Conservation (phyloP, 1,140 invertebrate species). For the Diachasmimorpha longicaudata region DNA sequence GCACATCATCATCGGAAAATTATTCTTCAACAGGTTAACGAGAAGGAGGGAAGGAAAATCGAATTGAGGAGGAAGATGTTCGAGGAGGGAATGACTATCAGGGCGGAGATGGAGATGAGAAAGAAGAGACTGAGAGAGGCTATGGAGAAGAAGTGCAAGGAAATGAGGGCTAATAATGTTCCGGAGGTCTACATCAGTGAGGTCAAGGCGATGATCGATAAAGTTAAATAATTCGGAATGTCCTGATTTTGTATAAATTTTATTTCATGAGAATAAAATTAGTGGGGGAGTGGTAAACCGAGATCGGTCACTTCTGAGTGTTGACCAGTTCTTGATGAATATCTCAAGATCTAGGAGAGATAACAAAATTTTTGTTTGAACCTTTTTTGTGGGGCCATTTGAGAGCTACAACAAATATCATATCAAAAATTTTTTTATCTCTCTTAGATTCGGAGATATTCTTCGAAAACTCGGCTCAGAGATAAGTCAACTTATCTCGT, state of each 20-base stretch:
- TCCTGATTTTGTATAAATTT: neutral
- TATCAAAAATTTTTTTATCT: too few species aligned
- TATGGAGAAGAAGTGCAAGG: conserved; percentile 67
- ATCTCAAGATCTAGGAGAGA: too few species aligned
- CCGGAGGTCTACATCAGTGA: conserved; percentile 57
- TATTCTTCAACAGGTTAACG: conserved; percentile 67
- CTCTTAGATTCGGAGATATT: too few species aligned
- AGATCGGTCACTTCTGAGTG: too few species aligned
- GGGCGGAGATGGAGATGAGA: conserved; percentile 66
- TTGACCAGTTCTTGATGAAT: too few species aligned
- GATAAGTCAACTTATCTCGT: too few species aligned
- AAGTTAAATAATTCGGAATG: conserved; percentile 39
- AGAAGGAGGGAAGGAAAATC: conserved; percentile 71
- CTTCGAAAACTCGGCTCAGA: too few species aligned
- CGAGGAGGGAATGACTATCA: conserved; percentile 69
- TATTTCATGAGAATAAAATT: neutral
- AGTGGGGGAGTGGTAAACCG: too few species aligned
- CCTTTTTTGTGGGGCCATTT: too few species aligned
- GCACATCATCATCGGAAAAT: conserved; percentile 44
- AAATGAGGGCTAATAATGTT: conserved; percentile 60
- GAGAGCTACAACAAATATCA: too few species aligned
- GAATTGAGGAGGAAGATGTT: conserved; percentile 66
- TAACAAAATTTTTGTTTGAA: too few species aligned
- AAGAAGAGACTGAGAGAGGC: conserved; percentile 65
- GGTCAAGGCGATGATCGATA: conserved; percentile 52